These are phyloP conservation scores for Ormyrus nitidulus DNA, from an alignment of 2,888 invertebrate genomes.

Conservation along the genomic window DNA sequence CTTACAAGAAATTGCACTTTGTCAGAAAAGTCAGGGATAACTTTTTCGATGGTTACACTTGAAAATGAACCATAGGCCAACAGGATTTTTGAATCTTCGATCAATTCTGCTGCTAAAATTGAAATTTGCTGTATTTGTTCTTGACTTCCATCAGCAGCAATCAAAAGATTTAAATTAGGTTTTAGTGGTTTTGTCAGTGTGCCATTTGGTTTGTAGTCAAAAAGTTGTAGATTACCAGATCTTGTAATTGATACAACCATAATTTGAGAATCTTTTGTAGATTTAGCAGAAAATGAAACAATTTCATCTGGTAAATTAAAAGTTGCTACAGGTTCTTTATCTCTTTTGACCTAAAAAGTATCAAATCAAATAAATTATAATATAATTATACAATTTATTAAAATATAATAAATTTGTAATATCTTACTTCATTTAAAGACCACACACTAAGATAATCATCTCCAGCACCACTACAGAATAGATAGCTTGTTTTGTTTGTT, in stretches of 20 bases:
- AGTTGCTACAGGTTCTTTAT: constrained; percentile 78
- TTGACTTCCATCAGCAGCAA: constrained; percentile 78
- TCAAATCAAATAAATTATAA: too few relatives aligned
- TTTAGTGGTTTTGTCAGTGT: constrained; percentile 80
- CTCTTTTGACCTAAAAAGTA: constrained; percentile 69
- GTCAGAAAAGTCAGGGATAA: constrained; percentile 71
- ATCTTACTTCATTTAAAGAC: constrained; percentile 74
- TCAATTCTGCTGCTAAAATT: constrained; percentile 75
- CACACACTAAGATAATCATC: constrained; percentile 77
- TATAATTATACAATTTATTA: too few relatives aligned
- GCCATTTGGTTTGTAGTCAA: constrained; percentile 87
- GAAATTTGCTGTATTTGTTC: constrained; percentile 78
- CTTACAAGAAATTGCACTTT: constrained; percentile 76
- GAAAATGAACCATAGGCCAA: constrained; percentile 68
- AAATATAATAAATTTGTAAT: too few relatives aligned
- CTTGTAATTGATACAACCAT: constrained; percentile 80
- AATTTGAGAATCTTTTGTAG: constrained; percentile 76
- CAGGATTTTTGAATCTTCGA: constrained; percentile 66
- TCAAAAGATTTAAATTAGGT: constrained; percentile 80
- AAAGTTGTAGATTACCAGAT: constrained; percentile 88
- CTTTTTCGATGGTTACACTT: constrained; percentile 68
- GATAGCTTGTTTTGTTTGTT: constrained; percentile 69
- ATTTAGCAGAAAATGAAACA: constrained; percentile 76
- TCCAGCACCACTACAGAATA: constrained; percentile 76
- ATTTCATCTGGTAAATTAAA: constrained; percentile 85